phyloP scores from a whole-genome alignment of 2,888 invertebrate species.

The Eupithecia pulchellata region DNA sequence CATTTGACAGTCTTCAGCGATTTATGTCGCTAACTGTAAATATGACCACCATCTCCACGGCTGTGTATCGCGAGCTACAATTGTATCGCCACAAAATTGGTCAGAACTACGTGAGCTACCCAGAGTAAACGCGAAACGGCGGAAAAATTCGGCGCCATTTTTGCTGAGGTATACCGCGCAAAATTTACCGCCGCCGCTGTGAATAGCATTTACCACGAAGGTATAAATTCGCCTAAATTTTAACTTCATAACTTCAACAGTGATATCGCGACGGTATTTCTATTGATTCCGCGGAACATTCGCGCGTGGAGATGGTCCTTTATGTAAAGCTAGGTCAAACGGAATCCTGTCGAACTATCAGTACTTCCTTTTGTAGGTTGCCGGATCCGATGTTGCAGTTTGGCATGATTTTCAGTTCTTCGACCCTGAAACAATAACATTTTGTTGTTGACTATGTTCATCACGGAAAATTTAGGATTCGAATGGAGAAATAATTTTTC shows the following conservation, averaged over 20 bases:
- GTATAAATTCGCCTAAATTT: neutral
- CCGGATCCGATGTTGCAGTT: conserved; percentile 75
- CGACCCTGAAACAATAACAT: conserved; percentile 63
- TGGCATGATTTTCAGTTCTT: conserved; percentile 65
- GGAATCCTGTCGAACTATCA: conserved; percentile 67
- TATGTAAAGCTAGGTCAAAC: conserved; percentile 11
- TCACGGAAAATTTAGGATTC: no score
- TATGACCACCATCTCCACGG: neutral
- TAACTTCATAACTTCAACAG: neutral
- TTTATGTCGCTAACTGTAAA: neutral
- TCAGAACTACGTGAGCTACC: neutral
- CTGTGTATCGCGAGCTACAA: neutral
- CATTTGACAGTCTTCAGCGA: neutral
- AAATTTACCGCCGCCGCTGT: neutral
- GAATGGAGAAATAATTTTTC: no score
- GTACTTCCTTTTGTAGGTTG: conserved; percentile 68
- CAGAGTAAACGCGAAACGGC: neutral
- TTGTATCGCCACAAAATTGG: neutral
- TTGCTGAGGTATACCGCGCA: neutral
- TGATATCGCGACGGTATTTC: neutral
- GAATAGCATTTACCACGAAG: neutral
- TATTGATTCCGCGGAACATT: neutral
- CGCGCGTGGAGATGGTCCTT: neutral
- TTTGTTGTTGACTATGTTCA: neutral
- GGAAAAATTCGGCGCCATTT: neutral